Evolutionary conservation across 1,140 invertebrate genomes (phyloP), one percentile per base, ranked within the genome.

Genomic region (Solenopsis fugax): DNA sequence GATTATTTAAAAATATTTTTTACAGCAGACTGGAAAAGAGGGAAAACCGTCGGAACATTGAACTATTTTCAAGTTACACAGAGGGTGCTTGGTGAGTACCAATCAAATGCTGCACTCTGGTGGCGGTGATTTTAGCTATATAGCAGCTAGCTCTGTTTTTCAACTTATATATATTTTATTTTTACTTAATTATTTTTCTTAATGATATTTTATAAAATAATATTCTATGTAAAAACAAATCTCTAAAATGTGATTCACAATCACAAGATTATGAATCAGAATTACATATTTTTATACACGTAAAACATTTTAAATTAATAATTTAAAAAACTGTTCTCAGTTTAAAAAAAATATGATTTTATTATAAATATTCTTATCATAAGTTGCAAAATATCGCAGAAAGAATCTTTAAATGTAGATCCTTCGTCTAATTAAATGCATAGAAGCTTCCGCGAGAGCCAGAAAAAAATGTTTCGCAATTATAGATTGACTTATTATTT

Each of bases 41-140:
- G 10, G 48, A 2, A 2, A 56, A 45, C 21, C 21, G 6, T 45
- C 16, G 10, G 24, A 24, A 2, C n/a, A 67, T 52, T 13, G 21
- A 58, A 24, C 37, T 82, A 24, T 34, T 60, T 73, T 41, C 37
- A 9, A 56, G 4, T 2, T 13, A 50, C 7, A 69, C 6, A 88
- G 88, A 72, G 64, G 80, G 52, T 41, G 13, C 29, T 34, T 69
- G 2, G 13, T 54, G 16, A 34, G 12, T 12, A 12, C 1, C 67
- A 18, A 21, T 48, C 2, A 80, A 13, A 56, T 86, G 87, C 75
- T 89, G 75, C 75, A 9, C 67, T 21, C 87, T 89, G 18, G 18
- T n/a, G 12, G 0, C 1, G 54, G 58, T 41, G 13, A 45, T 41
- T 69, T 69, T 21, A 48, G 1, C 7, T 60, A 10, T 54, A 34